phyloP scores from a whole-genome alignment of 2,888 invertebrate species.

The Parnassius smintheus region DNA sequence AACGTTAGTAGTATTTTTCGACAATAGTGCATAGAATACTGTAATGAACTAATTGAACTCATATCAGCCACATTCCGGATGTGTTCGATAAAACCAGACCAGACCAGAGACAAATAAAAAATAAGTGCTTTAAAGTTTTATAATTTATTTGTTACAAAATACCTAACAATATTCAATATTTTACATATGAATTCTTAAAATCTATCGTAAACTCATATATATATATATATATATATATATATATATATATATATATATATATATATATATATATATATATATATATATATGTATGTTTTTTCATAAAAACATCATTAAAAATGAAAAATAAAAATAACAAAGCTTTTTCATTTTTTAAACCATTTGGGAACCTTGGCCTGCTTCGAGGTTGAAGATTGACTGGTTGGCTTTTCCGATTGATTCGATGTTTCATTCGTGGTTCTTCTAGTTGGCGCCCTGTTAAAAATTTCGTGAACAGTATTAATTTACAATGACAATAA shows the following conservation, averaged over 20 bases:
- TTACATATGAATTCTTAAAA: slow-evolving; percentile 4
- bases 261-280: no score
- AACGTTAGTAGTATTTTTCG: no score
- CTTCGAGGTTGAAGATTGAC: slow-evolving; percentile 53
- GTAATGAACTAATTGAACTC: no score
- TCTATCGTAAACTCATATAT: neutral
- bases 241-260: no score
- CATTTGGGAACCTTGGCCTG: slow-evolving; percentile 71
- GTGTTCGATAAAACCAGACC: no score
- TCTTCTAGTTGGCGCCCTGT: slow-evolving; percentile 68
- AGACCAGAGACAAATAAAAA: no score
- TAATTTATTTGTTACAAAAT: neutral
- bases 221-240: neutral
- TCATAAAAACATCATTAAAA: neutral
- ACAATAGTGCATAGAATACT: no score
- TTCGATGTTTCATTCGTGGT: slow-evolving; percentile 47
- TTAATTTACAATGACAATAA: slow-evolving; percentile 12
- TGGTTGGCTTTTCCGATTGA: slow-evolving; percentile 37
- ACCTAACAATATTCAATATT: neutral
- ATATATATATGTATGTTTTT: no score
- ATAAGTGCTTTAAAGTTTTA: no score
- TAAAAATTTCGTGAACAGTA: slow-evolving; percentile 37
- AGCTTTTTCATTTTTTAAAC: slow-evolving; percentile 59
- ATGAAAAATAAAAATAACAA: neutral
- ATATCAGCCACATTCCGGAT: no score